A percentile compares a stretch with the other conserved stretches of the same genome.
These are phyloP conservation scores for Rostratula benghalensis DNA, from an alignment of 2,113 vertebrate species.

Conservation along the genomic window DNA sequence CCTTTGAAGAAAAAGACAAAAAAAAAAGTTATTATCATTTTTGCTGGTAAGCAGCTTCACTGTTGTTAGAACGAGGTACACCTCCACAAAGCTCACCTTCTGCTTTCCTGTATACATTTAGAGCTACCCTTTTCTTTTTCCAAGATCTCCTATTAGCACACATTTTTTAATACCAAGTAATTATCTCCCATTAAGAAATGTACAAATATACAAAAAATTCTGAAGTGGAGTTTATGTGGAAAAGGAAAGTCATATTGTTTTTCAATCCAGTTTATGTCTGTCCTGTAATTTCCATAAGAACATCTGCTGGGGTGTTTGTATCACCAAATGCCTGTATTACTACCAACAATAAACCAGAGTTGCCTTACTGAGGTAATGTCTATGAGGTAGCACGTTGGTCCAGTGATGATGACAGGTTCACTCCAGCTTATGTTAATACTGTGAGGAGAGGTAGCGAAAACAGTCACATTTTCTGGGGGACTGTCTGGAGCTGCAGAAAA, in stretches of 20 bases:
- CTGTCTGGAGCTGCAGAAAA: constrained; percentile 84
- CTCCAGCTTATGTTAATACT: constrained; percentile 86
- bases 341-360: background rate
- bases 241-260: background rate
- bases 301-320: background rate
- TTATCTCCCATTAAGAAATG: background rate
- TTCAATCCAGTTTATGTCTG: background rate
- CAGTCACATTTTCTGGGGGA: constrained; percentile 84
- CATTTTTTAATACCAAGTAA: background rate
- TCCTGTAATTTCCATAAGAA: background rate
- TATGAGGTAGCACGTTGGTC: constrained; percentile 90
- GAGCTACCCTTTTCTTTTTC: background rate
- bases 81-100: background rate
- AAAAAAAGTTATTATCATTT: background rate
- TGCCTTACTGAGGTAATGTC: constrained; percentile 81
- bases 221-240: background rate
- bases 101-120: background rate
- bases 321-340: background rate
- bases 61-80: background rate
- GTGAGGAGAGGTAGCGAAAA: constrained; percentile 79
- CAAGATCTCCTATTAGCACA: background rate
- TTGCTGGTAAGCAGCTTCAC: background rate
- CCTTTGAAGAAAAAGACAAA: background rate
- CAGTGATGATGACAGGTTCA: constrained; percentile 85
- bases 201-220: background rate